phyloP scores from a whole-genome alignment of 2,797 vertebrate species.

The Tachyglossus aculeatus region DNA sequence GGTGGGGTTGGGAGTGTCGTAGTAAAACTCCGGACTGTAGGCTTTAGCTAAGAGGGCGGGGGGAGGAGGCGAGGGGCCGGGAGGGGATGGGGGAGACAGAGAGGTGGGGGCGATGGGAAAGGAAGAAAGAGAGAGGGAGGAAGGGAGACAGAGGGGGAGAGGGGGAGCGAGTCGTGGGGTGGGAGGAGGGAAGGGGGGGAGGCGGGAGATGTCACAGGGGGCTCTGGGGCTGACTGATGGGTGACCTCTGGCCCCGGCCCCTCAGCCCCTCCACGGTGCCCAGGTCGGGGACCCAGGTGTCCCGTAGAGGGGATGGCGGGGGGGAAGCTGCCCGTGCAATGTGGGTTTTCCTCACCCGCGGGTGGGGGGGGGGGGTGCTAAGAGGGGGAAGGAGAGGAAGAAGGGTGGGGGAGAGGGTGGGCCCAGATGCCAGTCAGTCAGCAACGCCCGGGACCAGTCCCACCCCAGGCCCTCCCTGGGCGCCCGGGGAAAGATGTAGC shows the following conservation, averaged over 20 bases:
- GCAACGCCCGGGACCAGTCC: too few relatives aligned
- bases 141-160: not conserved
- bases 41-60: constrained; percentile 81
- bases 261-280: not conserved
- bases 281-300: too few relatives aligned
- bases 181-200: not conserved
- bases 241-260: not conserved
- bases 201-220: constrained; percentile 3
- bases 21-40: constrained; percentile 97
- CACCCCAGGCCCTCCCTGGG: too few relatives aligned
- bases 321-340: too few relatives aligned
- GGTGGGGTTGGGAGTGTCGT: constrained; percentile 93
- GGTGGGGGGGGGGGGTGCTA: not conserved
- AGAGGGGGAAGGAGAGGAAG: not conserved
- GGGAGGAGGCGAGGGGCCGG: constrained; percentile 31
- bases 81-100: constrained; percentile 19
- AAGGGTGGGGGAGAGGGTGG: not conserved
- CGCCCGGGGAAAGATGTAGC: too few relatives aligned
- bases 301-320: too few relatives aligned
- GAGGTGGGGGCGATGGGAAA: constrained; percentile 11
- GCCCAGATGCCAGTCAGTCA: not conserved
- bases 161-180: not conserved
- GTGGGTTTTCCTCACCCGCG: too few relatives aligned
- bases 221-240: constrained; percentile 3
- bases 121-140: constrained; percentile 34